These are phyloP conservation scores for Branchellion lobata DNA, from an alignment of 2,888 invertebrate species.

Conservation along the genomic window DNA sequence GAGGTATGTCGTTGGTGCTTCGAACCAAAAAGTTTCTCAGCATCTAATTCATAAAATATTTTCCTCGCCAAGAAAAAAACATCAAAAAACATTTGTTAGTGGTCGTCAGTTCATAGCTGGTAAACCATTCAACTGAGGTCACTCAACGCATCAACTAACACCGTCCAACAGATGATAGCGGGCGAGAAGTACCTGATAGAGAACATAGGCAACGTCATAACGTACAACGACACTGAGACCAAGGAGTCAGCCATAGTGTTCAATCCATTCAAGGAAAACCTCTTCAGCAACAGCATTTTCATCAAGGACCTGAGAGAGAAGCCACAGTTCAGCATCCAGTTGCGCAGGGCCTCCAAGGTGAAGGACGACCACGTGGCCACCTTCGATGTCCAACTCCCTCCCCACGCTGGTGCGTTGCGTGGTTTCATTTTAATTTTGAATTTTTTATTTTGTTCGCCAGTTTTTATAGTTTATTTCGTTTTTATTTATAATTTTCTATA, in stretches of 20 bases:
- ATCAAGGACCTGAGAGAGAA: constrained; percentile 14
- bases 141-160: no score
- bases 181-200: constrained; percentile 30
- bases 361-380: constrained; percentile 11
- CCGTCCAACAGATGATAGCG: background rate
- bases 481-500: no score
- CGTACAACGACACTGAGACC: constrained; percentile 17
- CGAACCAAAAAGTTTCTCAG: no score
- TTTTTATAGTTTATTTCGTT: no score
- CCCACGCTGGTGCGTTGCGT: background rate
- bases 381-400: constrained; percentile 4
- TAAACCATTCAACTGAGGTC: no score
- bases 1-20: constrained; percentile 13
- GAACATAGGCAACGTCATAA: constrained; percentile 12
- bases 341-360: background rate
- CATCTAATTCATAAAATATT: no score
- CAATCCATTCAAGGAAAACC: constrained; percentile 34
- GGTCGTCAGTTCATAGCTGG: no score
- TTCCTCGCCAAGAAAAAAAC: no score
- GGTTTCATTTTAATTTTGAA: background rate
- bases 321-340: background rate
- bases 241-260: constrained; percentile 5
- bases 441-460: no score
- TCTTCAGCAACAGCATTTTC: constrained; percentile 12
- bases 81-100: no score